Conservation (phyloP, 2,888 invertebrate genomes). For the Sericinus montela region DNA sequence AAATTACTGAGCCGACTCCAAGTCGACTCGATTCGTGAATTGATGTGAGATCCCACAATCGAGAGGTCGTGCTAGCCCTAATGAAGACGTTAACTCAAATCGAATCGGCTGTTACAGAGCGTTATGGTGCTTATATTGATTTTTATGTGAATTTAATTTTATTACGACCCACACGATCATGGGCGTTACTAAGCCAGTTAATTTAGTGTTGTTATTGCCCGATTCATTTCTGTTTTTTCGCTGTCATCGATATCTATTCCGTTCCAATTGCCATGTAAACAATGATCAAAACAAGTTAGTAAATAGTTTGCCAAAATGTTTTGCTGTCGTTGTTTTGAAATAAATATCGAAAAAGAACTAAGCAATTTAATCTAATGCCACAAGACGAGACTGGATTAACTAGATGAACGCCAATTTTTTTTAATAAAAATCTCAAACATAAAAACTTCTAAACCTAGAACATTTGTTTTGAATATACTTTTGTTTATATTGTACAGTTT, state of each 20-base stretch:
- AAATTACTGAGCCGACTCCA: slow-evolving; percentile 60
- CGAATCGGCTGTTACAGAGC: slow-evolving; percentile 56
- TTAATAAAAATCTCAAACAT: too few species aligned
- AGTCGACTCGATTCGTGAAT: slow-evolving; percentile 59
- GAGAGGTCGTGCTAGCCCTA: slow-evolving; percentile 64
- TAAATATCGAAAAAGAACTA: slow-evolving; percentile 19
- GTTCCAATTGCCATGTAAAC: slow-evolving; percentile 30
- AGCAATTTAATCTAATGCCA: too few species aligned
- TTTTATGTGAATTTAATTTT: slow-evolving; percentile 69
- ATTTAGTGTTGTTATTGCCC: slow-evolving; percentile 33
- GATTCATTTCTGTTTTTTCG: slow-evolving; percentile 26
- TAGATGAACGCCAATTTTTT: too few species aligned
- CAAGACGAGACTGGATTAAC: too few species aligned
- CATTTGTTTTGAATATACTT: too few species aligned
- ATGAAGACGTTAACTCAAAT: slow-evolving; percentile 74
- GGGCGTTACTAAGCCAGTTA: slow-evolving; percentile 36
- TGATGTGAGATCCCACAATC: slow-evolving; percentile 55
- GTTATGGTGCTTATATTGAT: slow-evolving; percentile 68
- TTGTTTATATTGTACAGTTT: too few species aligned
- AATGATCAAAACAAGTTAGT: slow-evolving; percentile 35
- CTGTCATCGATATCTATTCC: slow-evolving; percentile 29
- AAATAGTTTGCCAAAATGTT: slow-evolving; percentile 19
- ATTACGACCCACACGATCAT: slow-evolving; percentile 39
- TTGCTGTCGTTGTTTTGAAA: not conserved
- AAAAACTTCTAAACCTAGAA: too few species aligned